A percentile compares a stretch with the other conserved stretches of the same genome.
These are phyloP conservation scores for Drosophila mayaguana DNA, from an alignment of 2,888 invertebrate species.

Conservation along the genomic window DNA sequence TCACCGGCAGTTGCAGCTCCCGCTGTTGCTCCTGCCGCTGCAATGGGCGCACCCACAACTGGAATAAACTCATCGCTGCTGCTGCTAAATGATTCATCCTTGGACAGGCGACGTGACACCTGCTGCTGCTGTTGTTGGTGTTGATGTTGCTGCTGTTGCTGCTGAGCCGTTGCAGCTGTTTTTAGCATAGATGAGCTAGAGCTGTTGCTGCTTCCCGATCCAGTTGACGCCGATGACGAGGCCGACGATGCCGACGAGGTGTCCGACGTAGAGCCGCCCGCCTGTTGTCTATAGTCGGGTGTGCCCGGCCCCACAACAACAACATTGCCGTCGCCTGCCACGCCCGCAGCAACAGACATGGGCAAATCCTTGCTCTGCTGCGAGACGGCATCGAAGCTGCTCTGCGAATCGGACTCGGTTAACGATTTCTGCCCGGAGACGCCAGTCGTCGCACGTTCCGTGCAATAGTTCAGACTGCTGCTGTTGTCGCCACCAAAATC, in stretches of 20 bases:
- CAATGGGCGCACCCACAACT: constrained; percentile 18
- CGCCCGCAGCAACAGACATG: constrained; percentile 20
- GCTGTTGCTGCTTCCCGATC: constrained; percentile 81
- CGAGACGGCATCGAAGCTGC: constrained; percentile 78
- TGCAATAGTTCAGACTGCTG: constrained; percentile 85
- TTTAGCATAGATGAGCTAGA: constrained; percentile 82
- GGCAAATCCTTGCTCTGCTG: constrained; percentile 67
- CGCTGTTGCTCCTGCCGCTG: constrained; percentile 12
- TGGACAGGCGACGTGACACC: constrained; percentile 87
- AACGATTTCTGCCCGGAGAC: constrained; percentile 61
- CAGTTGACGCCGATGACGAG: constrained; percentile 78
- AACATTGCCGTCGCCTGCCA: constrained; percentile 17
- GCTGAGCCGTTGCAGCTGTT: constrained; percentile 43
- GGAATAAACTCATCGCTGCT: constrained; percentile 92
- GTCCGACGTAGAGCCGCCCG: constrained; percentile 76
- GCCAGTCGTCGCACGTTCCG: constrained; percentile 63
- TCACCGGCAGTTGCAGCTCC: constrained; percentile 44
- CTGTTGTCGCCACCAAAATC: constrained; percentile 91
- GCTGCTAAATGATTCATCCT: constrained; percentile 92
- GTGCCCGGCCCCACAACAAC: constrained; percentile 41
- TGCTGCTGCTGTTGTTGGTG: constrained; percentile 30
- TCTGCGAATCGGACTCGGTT: constrained; percentile 83
- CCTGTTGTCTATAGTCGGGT: constrained; percentile 67
- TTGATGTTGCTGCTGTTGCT: constrained; percentile 35
- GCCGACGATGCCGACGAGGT: constrained; percentile 81